Conservation (phyloP, 2,113 vertebrate genomes). For the Microcebus tavaratra region DNA sequence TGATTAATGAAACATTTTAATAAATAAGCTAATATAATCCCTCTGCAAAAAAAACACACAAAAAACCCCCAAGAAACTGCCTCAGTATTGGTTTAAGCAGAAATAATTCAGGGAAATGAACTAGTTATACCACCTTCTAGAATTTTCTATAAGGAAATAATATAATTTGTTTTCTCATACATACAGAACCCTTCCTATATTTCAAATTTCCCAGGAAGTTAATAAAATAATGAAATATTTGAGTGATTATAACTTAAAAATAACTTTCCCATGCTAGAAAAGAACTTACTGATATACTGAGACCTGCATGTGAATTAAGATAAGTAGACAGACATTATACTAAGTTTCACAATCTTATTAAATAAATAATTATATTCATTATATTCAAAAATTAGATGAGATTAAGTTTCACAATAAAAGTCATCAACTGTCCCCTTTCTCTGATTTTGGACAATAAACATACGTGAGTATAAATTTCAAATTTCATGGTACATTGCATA, state of each 20-base stretch:
- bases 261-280: background rate
- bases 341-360: background rate
- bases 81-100: background rate
- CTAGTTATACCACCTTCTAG: background rate
- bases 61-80: background rate
- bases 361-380: background rate
- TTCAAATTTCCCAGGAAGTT: background rate
- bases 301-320: background rate
- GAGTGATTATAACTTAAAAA: background rate
- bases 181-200: background rate
- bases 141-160: conserved; percentile 1
- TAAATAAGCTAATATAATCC: background rate
- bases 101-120: conserved; percentile 23
- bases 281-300: background rate
- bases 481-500: background rate
- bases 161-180: conserved; percentile 29
- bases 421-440: background rate
- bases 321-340: background rate
- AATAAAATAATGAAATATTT: background rate
- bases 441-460: background rate
- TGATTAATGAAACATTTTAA: conserved; percentile 21
- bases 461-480: background rate
- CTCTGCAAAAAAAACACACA: background rate
- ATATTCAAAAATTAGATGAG: background rate
- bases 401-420: background rate